Percentiles rank a stretch among this genome's conserved stretches.
Conservation (phyloP, 2,797 vertebrate genomes). For the Rhinella marina region DNA sequence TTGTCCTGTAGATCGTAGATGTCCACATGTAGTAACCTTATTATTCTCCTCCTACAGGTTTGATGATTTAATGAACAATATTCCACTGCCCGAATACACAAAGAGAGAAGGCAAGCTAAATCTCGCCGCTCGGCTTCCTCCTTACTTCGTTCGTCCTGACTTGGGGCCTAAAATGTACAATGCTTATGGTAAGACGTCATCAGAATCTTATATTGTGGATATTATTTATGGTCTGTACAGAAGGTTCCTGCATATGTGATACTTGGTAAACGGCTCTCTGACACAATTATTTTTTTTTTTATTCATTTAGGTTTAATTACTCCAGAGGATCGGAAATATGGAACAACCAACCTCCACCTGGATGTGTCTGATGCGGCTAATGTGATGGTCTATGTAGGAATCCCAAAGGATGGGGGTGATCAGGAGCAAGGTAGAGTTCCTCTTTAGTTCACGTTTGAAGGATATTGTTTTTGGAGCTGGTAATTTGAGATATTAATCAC, state of each 20-base stretch:
- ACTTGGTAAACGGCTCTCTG: no score
- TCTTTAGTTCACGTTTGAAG: no score
- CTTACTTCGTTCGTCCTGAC: slow-evolving; percentile 79
- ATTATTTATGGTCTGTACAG: background rate
- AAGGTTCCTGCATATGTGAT: no score
- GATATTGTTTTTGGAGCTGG: background rate
- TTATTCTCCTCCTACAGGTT: slow-evolving; percentile 68
- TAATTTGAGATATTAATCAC: background rate
- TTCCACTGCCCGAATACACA: slow-evolving; percentile 80
- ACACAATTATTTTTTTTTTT: background rate
- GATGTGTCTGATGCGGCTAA: slow-evolving; percentile 82
- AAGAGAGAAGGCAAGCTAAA: slow-evolving; percentile 79
- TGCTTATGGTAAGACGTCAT: slow-evolving; percentile 74
- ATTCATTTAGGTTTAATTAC: slow-evolving; percentile 74
- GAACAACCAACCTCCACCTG: slow-evolving; percentile 80
- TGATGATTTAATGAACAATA: slow-evolving; percentile 81
- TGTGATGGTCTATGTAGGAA: slow-evolving; percentile 82
- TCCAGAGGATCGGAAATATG: slow-evolving; percentile 79
- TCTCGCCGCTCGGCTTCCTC: slow-evolving; percentile 77
- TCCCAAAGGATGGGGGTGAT: slow-evolving; percentile 76
- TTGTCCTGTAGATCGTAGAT: background rate
- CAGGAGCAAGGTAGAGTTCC: slow-evolving; percentile 75
- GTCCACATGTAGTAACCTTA: background rate
- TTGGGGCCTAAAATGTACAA: slow-evolving; percentile 83
- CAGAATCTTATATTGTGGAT: background rate